Conservation (phyloP, 1,140 invertebrate genomes). For the Micrasema minimum region DNA sequence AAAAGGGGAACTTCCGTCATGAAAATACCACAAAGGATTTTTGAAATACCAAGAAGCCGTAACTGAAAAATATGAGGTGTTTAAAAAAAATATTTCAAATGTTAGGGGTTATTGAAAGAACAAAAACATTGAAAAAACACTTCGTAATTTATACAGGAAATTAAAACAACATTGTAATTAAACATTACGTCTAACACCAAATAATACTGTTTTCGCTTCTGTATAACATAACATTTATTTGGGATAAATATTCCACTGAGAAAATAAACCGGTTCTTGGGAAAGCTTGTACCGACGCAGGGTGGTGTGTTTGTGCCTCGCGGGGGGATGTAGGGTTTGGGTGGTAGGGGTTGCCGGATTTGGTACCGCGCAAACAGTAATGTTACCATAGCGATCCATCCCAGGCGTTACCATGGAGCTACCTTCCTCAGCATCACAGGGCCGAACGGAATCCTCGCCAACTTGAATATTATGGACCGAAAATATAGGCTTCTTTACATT, state of each 20-base stretch:
- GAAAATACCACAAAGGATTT: too few species aligned
- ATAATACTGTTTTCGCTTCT: background rate
- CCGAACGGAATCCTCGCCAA: slow-evolving; percentile 40
- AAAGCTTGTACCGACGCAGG: slow-evolving; percentile 13
- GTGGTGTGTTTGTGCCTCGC: background rate
- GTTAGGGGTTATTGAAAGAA: too few species aligned
- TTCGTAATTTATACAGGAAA: too few species aligned
- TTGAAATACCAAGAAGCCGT: too few species aligned
- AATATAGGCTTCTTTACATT: slow-evolving; percentile 39
- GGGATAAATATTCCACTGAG: slow-evolving; percentile 24
- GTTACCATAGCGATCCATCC: slow-evolving; percentile 53
- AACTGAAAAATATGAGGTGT: too few species aligned
- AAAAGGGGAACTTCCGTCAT: too few species aligned
- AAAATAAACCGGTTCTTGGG: slow-evolving; percentile 23
- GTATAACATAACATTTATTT: slow-evolving; percentile 21
- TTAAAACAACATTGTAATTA: too few species aligned
- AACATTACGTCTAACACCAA: too few species aligned
- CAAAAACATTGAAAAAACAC: too few species aligned
- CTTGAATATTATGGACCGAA: slow-evolving; percentile 31
- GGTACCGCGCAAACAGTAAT: slow-evolving; percentile 51
- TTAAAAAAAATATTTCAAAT: too few species aligned
- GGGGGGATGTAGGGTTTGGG: background rate
- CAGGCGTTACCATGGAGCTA: slow-evolving; percentile 51
- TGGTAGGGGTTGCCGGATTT: slow-evolving; percentile 11
- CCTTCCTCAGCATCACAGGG: slow-evolving; percentile 47